Base-by-base conservation (phyloP, 2,113 vertebrate genomes). In the Plectropomus leopardus region DNA sequence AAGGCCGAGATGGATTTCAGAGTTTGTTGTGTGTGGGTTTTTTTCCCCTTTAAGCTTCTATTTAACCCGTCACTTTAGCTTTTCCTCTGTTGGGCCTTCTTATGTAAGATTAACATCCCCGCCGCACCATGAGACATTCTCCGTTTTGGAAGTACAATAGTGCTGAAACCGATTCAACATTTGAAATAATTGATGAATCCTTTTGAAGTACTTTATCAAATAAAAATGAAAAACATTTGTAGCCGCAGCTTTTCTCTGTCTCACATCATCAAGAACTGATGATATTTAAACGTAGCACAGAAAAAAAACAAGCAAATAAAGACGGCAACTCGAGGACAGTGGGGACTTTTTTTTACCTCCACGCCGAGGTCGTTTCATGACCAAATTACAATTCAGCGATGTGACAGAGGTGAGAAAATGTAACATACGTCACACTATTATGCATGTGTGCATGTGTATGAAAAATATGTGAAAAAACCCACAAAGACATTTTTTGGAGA, bases 31-130 rank as follows among this genome's bases (percentile, higher is more conserved):
- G 34, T 59, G 28, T 50, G 40, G n/a, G n/a, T n/a, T n/a, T n/a
- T n/a, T n/a, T 67, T 67, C 74, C 71, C 15, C 60, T 70, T 15
- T n/a, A 68, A 55, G 44, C 71, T 51, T 51, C 40, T 54, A 7
- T 63, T 74, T 44, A 75, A 67, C 61, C 42, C 4, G 5, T 34
- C 53, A 40, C 60, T 67, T 71, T 1, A 45, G 47, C 23, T 28
- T 64, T 45, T 24, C 15, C 34, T 13, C 47, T 23, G 19, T 40
- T 9, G 5, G 21, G 51, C 13, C 17, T 34, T 1, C 54, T 75
- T 50, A 36, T 44, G 57, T 47, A 71, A 66, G 28, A 24, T 34
- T 13, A 59, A 51, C 65, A 50, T 26, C 50, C 19, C 5, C 34
- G 0, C 47, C 42, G 61, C 4, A 40, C 71, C 5, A 44, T 23